A percentile compares a stretch with the other conserved stretches of the same genome.
Evolutionary conservation across 2,113 vertebrate species (phyloP).

Genomic region (Leptodactylus fuscus): DNA sequence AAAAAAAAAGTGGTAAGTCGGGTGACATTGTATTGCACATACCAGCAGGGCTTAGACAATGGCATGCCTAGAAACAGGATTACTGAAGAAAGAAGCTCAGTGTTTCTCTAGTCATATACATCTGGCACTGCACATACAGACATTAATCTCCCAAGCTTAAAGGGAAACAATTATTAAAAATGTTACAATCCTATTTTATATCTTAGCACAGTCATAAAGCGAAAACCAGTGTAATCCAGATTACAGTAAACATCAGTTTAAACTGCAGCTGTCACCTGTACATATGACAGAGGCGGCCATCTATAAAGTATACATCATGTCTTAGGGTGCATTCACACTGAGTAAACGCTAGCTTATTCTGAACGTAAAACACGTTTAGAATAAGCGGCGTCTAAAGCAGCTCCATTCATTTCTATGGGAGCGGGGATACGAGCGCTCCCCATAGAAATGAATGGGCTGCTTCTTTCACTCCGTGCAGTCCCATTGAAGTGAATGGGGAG

Average conservation of each 20-base stretch:
- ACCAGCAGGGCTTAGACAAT: not conserved
- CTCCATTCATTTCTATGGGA: no score
- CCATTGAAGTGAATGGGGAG: no score
- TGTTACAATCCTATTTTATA: constrained; percentile 11
- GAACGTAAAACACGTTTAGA: no score
- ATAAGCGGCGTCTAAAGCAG: no score
- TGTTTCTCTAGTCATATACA: not conserved
- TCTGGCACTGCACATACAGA: not conserved
- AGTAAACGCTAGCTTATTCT: no score
- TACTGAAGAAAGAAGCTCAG: not conserved
- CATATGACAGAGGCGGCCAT: not conserved
- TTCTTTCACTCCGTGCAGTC: no score
- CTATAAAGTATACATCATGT: no score
- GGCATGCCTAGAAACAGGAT: constrained; percentile 11
- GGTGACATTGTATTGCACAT: not conserved
- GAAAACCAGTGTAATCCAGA: constrained; percentile 30
- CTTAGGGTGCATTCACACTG: no score
- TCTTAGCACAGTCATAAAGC: not conserved
- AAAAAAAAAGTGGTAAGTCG: not conserved
- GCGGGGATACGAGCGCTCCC: no score
- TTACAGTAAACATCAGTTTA: not conserved
- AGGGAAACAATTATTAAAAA: constrained; percentile 21
- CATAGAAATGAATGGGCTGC: no score
- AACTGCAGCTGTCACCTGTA: not conserved
- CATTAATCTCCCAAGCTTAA: constrained; percentile 27